Conservation (phyloP, 2,113 vertebrate species). For the Cheilinus undulatus region DNA sequence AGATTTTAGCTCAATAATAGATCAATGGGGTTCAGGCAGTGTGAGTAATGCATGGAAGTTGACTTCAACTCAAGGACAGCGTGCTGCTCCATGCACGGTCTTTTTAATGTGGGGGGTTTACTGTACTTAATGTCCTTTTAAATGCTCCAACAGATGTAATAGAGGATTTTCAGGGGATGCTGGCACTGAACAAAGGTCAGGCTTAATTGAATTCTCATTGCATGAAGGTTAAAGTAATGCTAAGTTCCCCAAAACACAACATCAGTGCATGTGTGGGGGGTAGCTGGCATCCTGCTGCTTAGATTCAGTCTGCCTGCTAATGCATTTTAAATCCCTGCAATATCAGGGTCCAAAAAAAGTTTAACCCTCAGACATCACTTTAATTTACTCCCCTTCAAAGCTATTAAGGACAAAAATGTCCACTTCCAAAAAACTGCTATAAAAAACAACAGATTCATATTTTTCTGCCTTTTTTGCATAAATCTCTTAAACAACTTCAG, state of each 20-base stretch:
- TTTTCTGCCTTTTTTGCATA: too few species aligned
- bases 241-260: neutral
- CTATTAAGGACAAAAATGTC: too few species aligned
- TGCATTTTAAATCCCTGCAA: too few species aligned
- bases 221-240: conserved; percentile 10
- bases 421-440: too few species aligned
- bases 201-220: conserved; percentile 4
- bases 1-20: conserved; percentile 66
- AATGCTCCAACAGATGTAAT: neutral
- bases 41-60: conserved; percentile 61
- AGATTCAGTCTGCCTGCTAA: too few species aligned
- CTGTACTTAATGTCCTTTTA: neutral
- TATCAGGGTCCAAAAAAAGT: too few species aligned
- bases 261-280: neutral
- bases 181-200: conserved; percentile 11
- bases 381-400: too few species aligned
- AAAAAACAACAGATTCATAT: too few species aligned
- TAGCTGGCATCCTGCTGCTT: neutral
- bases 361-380: too few species aligned
- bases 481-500: too few species aligned
- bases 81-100: neutral
- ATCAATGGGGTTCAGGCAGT: conserved; percentile 58
- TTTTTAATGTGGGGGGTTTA: neutral
- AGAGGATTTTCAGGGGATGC: neutral
- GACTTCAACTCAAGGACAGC: conserved; percentile 52